These are phyloP conservation scores for Maccullochella peelii DNA, from an alignment of 2,113 vertebrate genomes.

Conservation along the genomic window DNA sequence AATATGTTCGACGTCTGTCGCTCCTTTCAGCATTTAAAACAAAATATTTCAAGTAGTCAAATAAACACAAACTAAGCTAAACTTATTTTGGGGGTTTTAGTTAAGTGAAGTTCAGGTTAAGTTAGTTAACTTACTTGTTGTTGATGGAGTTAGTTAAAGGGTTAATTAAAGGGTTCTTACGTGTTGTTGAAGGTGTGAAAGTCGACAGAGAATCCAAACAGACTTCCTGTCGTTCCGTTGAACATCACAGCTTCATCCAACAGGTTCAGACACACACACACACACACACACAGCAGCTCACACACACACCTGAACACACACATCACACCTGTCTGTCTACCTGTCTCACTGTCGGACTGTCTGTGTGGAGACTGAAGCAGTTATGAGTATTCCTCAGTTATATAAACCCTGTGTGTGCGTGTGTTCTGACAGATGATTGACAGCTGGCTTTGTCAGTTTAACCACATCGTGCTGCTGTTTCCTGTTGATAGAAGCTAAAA, in stretches of 20 bases:
- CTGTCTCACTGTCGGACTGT: not conserved
- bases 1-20: too few relatives aligned
- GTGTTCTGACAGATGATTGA: conserved; percentile 26
- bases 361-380: not conserved
- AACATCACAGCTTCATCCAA: conserved; percentile 26
- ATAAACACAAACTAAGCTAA: too few relatives aligned
- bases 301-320: conserved; percentile 34
- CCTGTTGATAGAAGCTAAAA: conserved; percentile 31
- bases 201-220: conserved; percentile 48
- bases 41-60: too few relatives aligned
- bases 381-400: not conserved
- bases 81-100: too few relatives aligned
- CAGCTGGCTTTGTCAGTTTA: not conserved
- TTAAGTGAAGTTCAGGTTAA: too few relatives aligned
- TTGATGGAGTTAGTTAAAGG: not conserved
- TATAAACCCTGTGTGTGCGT: not conserved
- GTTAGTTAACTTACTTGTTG: too few relatives aligned
- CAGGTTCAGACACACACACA: conserved; percentile 43
- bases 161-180: not conserved
- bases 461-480: conserved; percentile 10
- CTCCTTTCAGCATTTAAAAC: too few relatives aligned
- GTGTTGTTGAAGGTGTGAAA: conserved; percentile 28
- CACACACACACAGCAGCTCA: conserved; percentile 23
- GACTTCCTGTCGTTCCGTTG: conserved; percentile 40
- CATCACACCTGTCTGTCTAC: conserved; percentile 20